These are phyloP conservation scores for Apamea crenata DNA, from an alignment of 2,888 invertebrate genomes.

Conservation along the genomic window DNA sequence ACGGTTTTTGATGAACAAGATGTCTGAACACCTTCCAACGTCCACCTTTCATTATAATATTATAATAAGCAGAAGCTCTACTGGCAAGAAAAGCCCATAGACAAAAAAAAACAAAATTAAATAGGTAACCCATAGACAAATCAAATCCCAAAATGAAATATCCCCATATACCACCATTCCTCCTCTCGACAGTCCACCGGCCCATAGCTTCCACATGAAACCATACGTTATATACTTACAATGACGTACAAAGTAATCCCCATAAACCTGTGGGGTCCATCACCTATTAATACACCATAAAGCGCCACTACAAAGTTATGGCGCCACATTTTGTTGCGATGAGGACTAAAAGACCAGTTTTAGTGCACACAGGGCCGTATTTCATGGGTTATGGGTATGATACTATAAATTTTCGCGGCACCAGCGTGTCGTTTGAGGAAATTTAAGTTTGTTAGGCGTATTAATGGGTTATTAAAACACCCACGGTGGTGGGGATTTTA, in stretches of 20 bases:
- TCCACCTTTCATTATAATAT: neutral
- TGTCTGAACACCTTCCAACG: neutral
- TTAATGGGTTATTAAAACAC: conserved; percentile 33
- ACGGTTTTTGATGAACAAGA: neutral
- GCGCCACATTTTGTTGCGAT: conserved; percentile 61
- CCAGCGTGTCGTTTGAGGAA: conserved; percentile 10
- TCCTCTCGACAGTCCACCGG: neutral
- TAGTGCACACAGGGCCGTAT: conserved; percentile 41
- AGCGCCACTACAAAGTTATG: conserved; percentile 69
- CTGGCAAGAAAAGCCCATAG: no score
- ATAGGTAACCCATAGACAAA: neutral
- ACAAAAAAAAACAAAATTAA: no score
- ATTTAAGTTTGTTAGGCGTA: conserved; percentile 23
- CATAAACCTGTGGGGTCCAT: conserved; percentile 67
- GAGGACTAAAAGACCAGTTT: conserved; percentile 37
- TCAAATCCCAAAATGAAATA: neutral
- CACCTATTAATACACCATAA: conserved; percentile 71
- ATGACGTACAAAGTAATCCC: conserved; percentile 61
- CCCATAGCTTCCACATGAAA: neutral
- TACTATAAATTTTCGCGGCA: conserved; percentile 56
- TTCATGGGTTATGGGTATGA: conserved; percentile 49
- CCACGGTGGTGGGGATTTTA: neutral
- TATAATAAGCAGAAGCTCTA: neutral
- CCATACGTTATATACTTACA: conserved; percentile 20
- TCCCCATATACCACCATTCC: neutral